Evolutionary conservation across 2,888 invertebrate genomes (phyloP), one percentile per base, ranked within the genome.

Genomic region (Drosophila fungiperda): DNA sequence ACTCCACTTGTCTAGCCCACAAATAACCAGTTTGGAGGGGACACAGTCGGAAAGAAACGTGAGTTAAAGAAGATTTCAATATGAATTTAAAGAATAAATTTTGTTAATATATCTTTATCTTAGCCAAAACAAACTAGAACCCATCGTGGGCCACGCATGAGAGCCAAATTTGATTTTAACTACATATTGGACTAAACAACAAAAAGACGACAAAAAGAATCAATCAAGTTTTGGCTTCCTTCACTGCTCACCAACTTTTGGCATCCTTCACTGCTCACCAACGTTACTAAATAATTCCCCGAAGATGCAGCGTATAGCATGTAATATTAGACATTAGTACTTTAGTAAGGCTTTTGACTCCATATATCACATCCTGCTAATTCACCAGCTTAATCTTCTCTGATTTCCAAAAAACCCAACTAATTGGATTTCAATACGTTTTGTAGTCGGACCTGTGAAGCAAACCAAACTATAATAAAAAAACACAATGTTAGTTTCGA

Each of bases 81-180:
- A 15, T 15, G 3, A 23, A 20, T 12, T 7, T 3, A 15, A 23
- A 15, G 20, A n/a, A 11, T n/a, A 32, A n/a, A 50, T 35, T 6
- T 11, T 5, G 1, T 15, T 12, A 8, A 45, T 2, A 29, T 29
- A 29, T 26, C n/a, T n/a, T 20, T 23, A 15, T 33, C 29, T 3
- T 26, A 75, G 78, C 72, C 64, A 32, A 68, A 65, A 55, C 38
- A 71, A 3, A 54, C 53, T 15, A 70, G 82, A 11, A 90, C 82
- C 23, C 83, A 76, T 52, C 89, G 90, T 3, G 59, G 81, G 23
- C 91, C 91, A 2, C 90, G 90, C 35, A 91, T 91, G 42, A 90
- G 87, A 6, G 91, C 91, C 54, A 90, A 83, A 73, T 91, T 91
- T 58, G 91, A 91, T 69, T 70, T 83, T 62, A 89, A 90, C 4